A percentile compares a stretch with the other conserved stretches of the same genome.
phyloP scores from a whole-genome alignment of 2,797 vertebrate genomes.

The Microctenopoma stevenorrisi region DNA sequence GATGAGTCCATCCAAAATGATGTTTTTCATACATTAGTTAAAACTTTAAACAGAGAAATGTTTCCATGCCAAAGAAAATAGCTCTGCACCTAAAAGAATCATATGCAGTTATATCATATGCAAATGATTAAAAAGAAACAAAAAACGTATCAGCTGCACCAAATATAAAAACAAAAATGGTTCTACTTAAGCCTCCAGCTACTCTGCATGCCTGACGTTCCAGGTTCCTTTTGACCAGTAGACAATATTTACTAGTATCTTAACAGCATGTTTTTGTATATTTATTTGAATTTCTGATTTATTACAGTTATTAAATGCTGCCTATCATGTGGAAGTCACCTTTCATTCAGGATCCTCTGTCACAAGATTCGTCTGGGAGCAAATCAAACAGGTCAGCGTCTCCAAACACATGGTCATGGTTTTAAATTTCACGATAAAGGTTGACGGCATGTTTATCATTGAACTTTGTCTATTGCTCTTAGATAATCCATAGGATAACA shows the following conservation, averaged over 20 bases:
- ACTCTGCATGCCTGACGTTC: background rate
- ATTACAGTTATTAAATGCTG: slow-evolving; percentile 93
- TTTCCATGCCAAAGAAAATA: no score
- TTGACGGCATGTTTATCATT: background rate
- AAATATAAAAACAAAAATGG: no score
- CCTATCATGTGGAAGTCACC: slow-evolving; percentile 98
- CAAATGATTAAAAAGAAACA: no score
- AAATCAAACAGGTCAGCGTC: slow-evolving; percentile 93
- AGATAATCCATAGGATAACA: slow-evolving; percentile 96
- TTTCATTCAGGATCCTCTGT: slow-evolving; percentile 97
- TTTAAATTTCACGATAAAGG: rapidly evolving
- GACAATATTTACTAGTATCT: background rate
- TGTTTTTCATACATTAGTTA: no score
- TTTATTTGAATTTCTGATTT: slow-evolving; percentile 26
- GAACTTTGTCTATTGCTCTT: slow-evolving; percentile 7
- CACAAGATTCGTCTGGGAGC: slow-evolving; percentile 95
- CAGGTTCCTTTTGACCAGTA: background rate
- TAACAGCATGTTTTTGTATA: background rate
- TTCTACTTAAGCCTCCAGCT: no score
- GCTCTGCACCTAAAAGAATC: no score
- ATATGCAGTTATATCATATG: no score
- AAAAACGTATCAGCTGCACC: background rate
- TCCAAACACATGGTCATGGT: background rate
- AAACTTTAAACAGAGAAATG: no score
- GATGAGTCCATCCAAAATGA: no score